phyloP scores from a whole-genome alignment of 2,113 vertebrate genomes.

The Nycticebus coucang region DNA sequence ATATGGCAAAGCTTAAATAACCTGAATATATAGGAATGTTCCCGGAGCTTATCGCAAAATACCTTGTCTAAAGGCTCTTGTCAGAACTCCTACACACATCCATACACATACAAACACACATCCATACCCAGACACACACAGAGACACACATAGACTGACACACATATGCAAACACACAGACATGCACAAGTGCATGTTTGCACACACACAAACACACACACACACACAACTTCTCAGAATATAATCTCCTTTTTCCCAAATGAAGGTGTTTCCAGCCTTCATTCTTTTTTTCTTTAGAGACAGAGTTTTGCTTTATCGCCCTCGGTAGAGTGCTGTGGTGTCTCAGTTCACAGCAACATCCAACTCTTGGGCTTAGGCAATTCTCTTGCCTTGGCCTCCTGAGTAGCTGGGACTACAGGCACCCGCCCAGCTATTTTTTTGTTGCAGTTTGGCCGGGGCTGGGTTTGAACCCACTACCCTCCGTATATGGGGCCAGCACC shows the following conservation, averaged over 20 bases:
- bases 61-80: background rate
- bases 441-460: no score
- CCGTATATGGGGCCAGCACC: no score
- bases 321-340: no score
- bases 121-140: background rate
- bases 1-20: background rate
- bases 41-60: background rate
- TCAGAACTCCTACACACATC: background rate
- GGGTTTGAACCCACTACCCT: no score
- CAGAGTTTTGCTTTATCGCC: no score
- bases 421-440: no score
- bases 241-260: background rate
- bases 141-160: background rate
- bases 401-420: no score
- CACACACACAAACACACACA: background rate
- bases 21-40: background rate
- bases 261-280: no score
- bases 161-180: background rate
- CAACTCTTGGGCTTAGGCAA: no score
- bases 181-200: background rate
- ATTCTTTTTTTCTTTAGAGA: no score
- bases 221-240: background rate
- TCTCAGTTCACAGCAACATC: no score
- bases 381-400: no score
- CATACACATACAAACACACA: background rate